Evolutionary conservation across 2,888 invertebrate genomes (phyloP).

Genomic region (Epsilonema sp.): DNA sequence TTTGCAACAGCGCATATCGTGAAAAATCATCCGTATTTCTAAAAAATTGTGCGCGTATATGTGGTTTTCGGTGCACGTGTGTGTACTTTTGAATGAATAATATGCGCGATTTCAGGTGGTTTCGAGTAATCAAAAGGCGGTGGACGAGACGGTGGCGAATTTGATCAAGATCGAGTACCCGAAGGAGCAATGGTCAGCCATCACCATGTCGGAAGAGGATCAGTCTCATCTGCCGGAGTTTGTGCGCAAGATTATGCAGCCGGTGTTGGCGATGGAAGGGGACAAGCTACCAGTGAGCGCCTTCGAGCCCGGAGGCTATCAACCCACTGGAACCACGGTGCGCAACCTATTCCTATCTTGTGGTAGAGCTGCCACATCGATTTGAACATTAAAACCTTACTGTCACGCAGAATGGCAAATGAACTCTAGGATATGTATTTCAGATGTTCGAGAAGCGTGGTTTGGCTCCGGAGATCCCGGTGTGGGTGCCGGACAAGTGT

Average conservation of each 20-base stretch:
- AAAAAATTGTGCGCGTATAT: too few relatives aligned
- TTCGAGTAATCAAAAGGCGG: conserved; percentile 12
- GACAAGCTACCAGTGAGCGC: conserved; percentile 15
- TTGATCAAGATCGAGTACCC: conserved; percentile 12
- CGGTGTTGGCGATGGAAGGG: conserved; percentile 13
- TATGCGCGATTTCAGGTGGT: conserved; percentile 8
- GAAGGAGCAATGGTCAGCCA: conserved; percentile 3
- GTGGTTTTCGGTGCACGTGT: too few relatives aligned
- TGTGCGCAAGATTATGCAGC: conserved; percentile 13
- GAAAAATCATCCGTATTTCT: too few relatives aligned
- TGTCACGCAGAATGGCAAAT: too few relatives aligned
- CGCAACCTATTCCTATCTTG: too few relatives aligned
- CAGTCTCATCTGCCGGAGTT: conserved; percentile 10
- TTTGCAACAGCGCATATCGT: too few relatives aligned
- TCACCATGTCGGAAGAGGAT: conserved; percentile 1
- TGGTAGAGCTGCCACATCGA: too few relatives aligned
- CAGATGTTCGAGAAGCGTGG: not conserved
- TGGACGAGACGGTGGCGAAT: conserved; percentile 11
- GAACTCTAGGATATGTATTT: too few relatives aligned
- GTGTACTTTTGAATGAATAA: too few relatives aligned
- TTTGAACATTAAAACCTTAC: too few relatives aligned
- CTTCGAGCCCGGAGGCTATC: conserved; percentile 14
- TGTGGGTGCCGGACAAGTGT: not conserved
- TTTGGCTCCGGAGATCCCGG: not conserved
- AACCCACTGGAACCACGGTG: conserved; percentile 10